Percentiles rank a stretch among this genome's conserved stretches.
These are phyloP conservation scores for Spisula subtruncata DNA, from an alignment of 2,888 invertebrate species.

Conservation along the genomic window DNA sequence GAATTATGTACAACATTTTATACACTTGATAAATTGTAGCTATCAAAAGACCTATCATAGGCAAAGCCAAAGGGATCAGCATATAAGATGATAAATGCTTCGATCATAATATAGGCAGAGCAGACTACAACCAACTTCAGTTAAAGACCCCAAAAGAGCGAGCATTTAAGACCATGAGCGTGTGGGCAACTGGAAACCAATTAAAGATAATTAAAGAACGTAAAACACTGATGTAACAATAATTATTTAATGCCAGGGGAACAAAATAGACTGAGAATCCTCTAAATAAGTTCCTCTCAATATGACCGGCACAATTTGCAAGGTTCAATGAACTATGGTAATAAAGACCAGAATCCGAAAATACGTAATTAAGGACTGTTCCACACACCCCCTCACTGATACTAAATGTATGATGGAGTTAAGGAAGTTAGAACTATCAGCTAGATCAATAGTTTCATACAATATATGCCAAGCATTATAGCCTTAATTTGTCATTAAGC, in stretches of 20 bases:
- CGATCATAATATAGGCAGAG: no score
- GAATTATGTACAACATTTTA: no score
- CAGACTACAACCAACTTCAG: no score
- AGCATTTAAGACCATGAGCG: no score
- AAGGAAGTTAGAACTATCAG: background rate
- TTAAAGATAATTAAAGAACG: no score
- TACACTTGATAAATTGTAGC: background rate
- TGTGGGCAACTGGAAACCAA: no score
- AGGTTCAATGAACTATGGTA: constrained; percentile 7
- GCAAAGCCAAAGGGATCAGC: background rate
- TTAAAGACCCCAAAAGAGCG: no score
- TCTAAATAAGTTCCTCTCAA: background rate
- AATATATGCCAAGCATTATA: no score
- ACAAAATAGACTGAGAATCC: background rate
- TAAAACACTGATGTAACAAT: no score
- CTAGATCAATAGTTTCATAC: background rate
- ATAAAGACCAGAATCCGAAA: background rate
- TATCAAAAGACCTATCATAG: background rate
- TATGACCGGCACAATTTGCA: no score
- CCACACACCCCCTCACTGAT: background rate
- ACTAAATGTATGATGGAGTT: background rate
- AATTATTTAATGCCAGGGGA: background rate
- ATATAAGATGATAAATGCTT: background rate
- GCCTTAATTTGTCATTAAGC: no score
- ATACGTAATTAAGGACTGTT: background rate